Evolutionary conservation across 2,113 vertebrate species (phyloP), one percentile per base, ranked within the genome.

Genomic region (Struthio camelus): DNA sequence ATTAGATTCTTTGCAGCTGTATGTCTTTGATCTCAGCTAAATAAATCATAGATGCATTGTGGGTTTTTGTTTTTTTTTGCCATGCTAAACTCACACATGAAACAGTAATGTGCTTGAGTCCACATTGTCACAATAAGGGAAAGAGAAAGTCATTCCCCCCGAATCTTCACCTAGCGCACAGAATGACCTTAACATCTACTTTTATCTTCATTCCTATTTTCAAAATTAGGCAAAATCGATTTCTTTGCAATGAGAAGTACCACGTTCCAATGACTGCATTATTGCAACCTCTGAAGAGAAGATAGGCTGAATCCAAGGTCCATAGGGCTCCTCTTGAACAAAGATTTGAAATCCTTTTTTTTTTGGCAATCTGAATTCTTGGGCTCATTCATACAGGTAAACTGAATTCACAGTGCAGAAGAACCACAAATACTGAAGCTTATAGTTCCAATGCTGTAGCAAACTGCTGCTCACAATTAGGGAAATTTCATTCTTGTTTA

Each of bases 1-100:
- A 98, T 98, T 96, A 94, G 85, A 91, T 94, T 97, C 90, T 97
- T 96, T 95, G 83, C 92, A 96, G 88, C 79, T 96, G 44, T 90
- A 85, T 85, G 71, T 93, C 94, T 97, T 96, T 98, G 90, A 97
- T 97, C 95, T 96, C 88, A 93, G 92, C 85, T 96, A 87, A 96
- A 94, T 97, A 97, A 98, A 96, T 98, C 96, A 96, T 96, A 91
- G 95, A n/a, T 73, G 83, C 0, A 1, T 65, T 75, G 92, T 96
- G 95, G 59, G 66, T 65, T 96, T 96, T 97, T 86, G 71, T 90
- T 40, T 83, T 77, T 87, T 23, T 84, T 61, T 95, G 81, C 87
- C 94, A 96, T 90, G 84, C 90, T 95, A 96, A 96, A 89, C 66
- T 95, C 93, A 96, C 70, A 91, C 81, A 94, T 91, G 92, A 86